Conservation (phyloP, 2,888 invertebrate species). For the Apodemia mormo region DNA sequence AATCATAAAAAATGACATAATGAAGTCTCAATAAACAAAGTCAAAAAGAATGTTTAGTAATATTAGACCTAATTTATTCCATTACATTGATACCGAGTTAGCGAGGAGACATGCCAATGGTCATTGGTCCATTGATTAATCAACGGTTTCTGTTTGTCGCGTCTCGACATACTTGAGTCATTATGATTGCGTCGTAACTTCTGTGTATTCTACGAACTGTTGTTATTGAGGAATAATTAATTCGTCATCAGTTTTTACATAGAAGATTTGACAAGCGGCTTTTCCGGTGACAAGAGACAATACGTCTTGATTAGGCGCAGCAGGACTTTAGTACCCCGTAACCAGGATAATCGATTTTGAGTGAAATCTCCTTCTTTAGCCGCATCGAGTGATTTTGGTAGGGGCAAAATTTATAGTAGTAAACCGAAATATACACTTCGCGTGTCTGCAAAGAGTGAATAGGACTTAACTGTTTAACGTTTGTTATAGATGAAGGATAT, state of each 20-base stretch:
- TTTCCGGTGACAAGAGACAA: neutral
- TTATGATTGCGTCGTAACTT: neutral
- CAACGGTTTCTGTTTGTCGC: slow-evolving; percentile 1
- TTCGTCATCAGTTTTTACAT: neutral
- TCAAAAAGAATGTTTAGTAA: neutral
- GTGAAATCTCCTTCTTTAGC: no score
- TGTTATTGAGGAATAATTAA: neutral
- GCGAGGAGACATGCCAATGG: slow-evolving; percentile 4
- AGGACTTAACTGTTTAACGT: no score
- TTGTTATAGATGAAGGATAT: no score
- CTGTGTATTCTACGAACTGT: neutral
- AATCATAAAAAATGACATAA: no score
- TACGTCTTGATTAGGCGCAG: no score
- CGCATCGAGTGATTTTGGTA: no score
- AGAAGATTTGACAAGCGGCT: neutral
- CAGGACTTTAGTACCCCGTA: no score
- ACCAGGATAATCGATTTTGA: no score
- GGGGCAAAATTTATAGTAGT: no score
- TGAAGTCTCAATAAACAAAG: neutral
- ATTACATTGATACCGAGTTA: slow-evolving; percentile 3
- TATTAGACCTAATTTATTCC: neutral
- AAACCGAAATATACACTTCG: no score
- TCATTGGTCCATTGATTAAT: slow-evolving; percentile 12
- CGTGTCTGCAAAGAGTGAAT: no score
- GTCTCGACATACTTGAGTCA: neutral